Evolutionary conservation across 2,797 vertebrate genomes (phyloP), one percentile per base, ranked within the genome.

Genomic region (Gadopsis bispinosus): DNA sequence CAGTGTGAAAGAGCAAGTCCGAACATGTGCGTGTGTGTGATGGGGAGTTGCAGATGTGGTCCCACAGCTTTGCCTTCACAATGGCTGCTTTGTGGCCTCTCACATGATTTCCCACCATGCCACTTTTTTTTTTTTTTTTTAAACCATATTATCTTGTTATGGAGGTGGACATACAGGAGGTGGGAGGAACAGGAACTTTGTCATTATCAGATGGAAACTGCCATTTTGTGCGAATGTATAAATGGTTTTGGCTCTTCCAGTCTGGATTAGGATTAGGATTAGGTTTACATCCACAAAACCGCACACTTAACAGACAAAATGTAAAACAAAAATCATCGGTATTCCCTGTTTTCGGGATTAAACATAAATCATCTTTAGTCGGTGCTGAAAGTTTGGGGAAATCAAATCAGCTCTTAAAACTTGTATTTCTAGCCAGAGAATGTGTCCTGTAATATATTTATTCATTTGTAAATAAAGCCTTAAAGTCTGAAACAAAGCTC

Each of bases 41-140:
- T 59, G 31, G 37, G 10, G 63, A 73, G 50, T 17, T 83, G 72
- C 81, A 86, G 79, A 81, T 85, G 70, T 78, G 61, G 20, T 53
- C 31, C 31, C 33, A 4, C 53, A 22, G 63, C n/a, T 50, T 50
- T 63, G 4, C 41, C 53, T 74, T 53, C 67, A 92, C 89, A 90
- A 83, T 73, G 37, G 59, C 19, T 37, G 41, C 86, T 83, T 80
- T 91, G 85, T 90, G 72, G 10, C 20, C 50, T 26, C 59, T 73
- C 80, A 81, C 81, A 69, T 81, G 77, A 61, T 77, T 43, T 33
- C 22, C 55, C 67, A 66, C 33, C 37, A 73, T 58, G 35, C 11
- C 60, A 12, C 16, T 62, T 29, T 55, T 26, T 26, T 2, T 26
- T 26, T 26, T 26, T 26, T 26, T 26, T 26, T 26, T 66, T 33